Base-by-base conservation (phyloP, 2,113 vertebrate genomes). In the Hymenochirus boettgeri region DNA sequence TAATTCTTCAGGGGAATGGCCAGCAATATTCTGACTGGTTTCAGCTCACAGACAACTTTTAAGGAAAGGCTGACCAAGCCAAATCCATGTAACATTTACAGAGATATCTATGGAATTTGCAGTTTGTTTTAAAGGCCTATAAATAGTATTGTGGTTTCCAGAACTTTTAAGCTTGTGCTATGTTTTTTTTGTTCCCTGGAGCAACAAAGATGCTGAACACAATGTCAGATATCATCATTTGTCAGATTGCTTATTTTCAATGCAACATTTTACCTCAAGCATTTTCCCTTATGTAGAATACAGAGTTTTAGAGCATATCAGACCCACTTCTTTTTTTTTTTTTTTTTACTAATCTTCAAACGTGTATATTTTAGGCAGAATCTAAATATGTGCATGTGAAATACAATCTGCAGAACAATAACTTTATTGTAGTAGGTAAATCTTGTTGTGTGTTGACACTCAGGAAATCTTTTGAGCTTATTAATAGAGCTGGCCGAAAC, bases 281-380 rank as follows among this genome's bases (percentile, higher is more conserved):
- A 23, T 51, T 59, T 8, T 33, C 31, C 11, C 31, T 35, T 35
- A 12, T 26, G 6, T 1, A 59, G 39, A 67, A 58, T 23, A 29
- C 45, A 51, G 31, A 25, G 55, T 59, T 39, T 59, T 58, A 59
- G 26, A 37, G 58, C 19, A 23, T 57, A 65, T 65, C 42, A 66
- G 55, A 66, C 42, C 48, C 29, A 58, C 50, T 57, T n/a, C n/a
- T n/a, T n/a, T n/a, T n/a, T n/a, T n/a, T n/a, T n/a, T n/a, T n/a
- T n/a, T n/a, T n/a, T n/a, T 66, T 66, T 31, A 58, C 64, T 58
- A 66, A 66, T 67, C 55, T 58, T 67, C 63, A 67, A 67, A 67
- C 22, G 12, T 18, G 19, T 26, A 39, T 22, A 67, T 59, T 58
- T 59, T 25, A 45, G 39, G 35, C 57, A 50, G 56, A 37, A 42